These are phyloP conservation scores for Blastobasis adustella DNA, from an alignment of 2,888 invertebrate genomes.

Conservation along the genomic window DNA sequence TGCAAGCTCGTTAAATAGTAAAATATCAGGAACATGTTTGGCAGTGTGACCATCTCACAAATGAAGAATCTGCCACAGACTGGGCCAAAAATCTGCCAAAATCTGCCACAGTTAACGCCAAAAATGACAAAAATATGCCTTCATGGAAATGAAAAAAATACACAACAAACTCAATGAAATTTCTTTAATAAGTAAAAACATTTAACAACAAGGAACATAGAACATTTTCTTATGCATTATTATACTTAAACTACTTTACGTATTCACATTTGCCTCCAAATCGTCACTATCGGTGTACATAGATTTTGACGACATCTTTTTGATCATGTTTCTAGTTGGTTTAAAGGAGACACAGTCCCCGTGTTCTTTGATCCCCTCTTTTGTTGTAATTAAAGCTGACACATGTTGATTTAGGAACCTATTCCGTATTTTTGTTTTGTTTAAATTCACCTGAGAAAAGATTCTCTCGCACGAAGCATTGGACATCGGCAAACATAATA, in stretches of 20 bases:
- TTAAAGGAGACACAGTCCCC: background rate
- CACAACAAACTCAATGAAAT: too few species aligned
- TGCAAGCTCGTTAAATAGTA: too few species aligned
- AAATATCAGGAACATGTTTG: too few species aligned
- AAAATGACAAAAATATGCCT: too few species aligned
- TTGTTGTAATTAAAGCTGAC: background rate
- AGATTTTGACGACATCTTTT: conserved; percentile 6
- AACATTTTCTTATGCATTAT: too few species aligned
- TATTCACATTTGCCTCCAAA: background rate
- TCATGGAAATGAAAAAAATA: too few species aligned
- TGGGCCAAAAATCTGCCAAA: too few species aligned
- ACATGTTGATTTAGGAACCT: background rate
- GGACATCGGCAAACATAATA: conserved; percentile 7
- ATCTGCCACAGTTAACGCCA: too few species aligned
- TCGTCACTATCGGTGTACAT: background rate
- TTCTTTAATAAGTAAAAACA: too few species aligned
- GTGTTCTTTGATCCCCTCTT: background rate
- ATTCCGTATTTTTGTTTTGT: conserved; percentile 1
- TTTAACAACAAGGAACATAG: too few species aligned
- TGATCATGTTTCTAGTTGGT: background rate
- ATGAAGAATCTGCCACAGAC: too few species aligned
- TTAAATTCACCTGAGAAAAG: conserved; percentile 5
- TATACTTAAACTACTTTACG: conserved; percentile 1
- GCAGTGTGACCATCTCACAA: too few species aligned
- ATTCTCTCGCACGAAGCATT: conserved; percentile 2